phyloP scores from a whole-genome alignment of 2,888 invertebrate genomes.

The Sesia bembeciformis region DNA sequence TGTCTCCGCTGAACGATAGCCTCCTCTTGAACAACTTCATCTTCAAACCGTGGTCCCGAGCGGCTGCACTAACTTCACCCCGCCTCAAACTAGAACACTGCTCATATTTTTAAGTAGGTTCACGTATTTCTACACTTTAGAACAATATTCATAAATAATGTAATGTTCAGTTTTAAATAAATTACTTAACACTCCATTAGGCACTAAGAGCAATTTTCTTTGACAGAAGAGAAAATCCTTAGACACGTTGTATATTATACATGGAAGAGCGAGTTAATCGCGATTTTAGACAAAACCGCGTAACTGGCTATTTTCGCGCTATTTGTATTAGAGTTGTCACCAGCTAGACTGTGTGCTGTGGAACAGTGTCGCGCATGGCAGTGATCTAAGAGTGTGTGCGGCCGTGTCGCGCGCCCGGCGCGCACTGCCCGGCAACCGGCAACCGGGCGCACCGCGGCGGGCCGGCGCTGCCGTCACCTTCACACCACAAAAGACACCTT shows the following conservation, averaged over 20 bases:
- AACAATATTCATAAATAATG: too few relatives aligned
- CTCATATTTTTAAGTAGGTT: too few relatives aligned
- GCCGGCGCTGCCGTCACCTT: conserved; percentile 27
- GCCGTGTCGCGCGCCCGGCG: conserved; percentile 55
- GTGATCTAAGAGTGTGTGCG: conserved; percentile 32
- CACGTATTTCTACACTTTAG: too few relatives aligned
- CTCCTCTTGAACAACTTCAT: conserved; percentile 72
- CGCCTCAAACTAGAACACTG: conserved; percentile 16
- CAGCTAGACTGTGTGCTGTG: background rate
- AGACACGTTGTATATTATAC: too few relatives aligned
- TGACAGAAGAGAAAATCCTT: too few relatives aligned
- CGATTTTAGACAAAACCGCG: conserved; percentile 35
- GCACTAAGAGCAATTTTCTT: too few relatives aligned
- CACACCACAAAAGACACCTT: conserved; percentile 20
- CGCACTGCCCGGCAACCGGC: conserved; percentile 42
- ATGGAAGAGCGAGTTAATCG: conserved; percentile 21
- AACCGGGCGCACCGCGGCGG: conserved; percentile 5
- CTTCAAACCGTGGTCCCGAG: conserved; percentile 28
- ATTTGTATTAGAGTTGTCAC: background rate
- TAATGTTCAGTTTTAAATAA: too few relatives aligned
- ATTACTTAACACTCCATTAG: too few relatives aligned
- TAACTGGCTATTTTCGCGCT: conserved; percentile 16
- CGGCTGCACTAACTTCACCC: conserved; percentile 32
- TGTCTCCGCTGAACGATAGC: conserved; percentile 65
- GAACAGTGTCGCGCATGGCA: conserved; percentile 22